A percentile compares a stretch with the other conserved stretches of the same genome.
Conservation (phyloP, 2,888 invertebrate genomes). For the Polydesmus complanatus region DNA sequence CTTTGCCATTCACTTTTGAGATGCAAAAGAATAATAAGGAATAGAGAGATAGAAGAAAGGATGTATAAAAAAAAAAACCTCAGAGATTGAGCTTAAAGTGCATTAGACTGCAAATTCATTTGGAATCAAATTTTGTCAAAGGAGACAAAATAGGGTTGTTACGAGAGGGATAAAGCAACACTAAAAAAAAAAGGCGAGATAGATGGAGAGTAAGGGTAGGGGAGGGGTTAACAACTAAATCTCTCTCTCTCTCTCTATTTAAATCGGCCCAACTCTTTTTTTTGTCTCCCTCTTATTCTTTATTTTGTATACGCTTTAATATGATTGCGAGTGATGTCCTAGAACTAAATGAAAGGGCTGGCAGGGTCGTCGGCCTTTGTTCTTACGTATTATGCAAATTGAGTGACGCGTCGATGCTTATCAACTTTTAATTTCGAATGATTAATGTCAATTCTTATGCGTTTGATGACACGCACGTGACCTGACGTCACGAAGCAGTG, state of each 20-base stretch:
- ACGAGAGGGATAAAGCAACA: background rate
- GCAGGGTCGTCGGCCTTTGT: background rate
- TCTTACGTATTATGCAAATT: background rate
- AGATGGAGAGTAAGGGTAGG: no score
- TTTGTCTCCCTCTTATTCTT: no score
- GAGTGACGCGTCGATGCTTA: background rate
- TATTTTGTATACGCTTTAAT: no score
- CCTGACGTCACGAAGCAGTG: background rate
- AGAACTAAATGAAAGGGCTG: no score
- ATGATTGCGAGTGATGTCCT: no score
- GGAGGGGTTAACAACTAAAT: no score
- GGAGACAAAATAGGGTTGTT: background rate
- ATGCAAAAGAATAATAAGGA: background rate
- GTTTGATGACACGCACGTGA: background rate
- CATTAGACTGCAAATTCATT: background rate
- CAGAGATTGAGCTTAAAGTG: background rate
- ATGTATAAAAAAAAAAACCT: background rate
- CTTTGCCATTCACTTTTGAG: no score
- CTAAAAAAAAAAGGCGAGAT: no score
- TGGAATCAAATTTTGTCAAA: no score
- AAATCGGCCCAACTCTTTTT: background rate
- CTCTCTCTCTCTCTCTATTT: background rate
- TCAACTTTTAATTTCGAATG: background rate
- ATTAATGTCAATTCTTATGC: background rate
- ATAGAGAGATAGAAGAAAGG: background rate